Conservation (phyloP, 2,888 invertebrate species). For the Ptychoptera contaminata region DNA sequence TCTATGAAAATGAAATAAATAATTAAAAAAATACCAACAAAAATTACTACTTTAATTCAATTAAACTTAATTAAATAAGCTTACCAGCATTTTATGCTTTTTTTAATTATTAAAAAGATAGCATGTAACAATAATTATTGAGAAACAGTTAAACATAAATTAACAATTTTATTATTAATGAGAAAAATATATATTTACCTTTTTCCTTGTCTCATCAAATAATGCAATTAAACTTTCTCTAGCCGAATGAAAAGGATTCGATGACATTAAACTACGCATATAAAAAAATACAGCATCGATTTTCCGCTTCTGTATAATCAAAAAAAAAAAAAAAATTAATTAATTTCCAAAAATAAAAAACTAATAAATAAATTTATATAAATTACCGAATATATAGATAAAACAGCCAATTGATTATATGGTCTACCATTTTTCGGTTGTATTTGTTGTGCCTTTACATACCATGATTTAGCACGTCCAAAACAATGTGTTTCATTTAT, state of each 20-base stretch:
- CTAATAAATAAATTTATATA: slow-evolving; percentile 2
- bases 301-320: slow-evolving; percentile 61
- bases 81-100: too few relatives aligned
- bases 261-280: slow-evolving; percentile 86
- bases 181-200: slow-evolving; percentile 40
- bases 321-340: background rate
- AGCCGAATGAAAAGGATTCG: slow-evolving; percentile 86
- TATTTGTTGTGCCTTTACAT: slow-evolving; percentile 82
- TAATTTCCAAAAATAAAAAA: slow-evolving; percentile 1
- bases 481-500: slow-evolving; percentile 67
- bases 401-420: slow-evolving; percentile 84
- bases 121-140: too few relatives aligned
- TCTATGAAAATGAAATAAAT: too few relatives aligned
- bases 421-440: slow-evolving; percentile 91
- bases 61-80: too few relatives aligned
- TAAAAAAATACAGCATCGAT: slow-evolving; percentile 95
- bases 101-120: too few relatives aligned
- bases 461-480: slow-evolving; percentile 69
- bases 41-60: too few relatives aligned
- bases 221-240: slow-evolving; percentile 72
- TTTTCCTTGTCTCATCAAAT: slow-evolving; percentile 87
- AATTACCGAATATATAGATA: slow-evolving; percentile 68
- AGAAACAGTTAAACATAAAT: too few relatives aligned
- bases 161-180: too few relatives aligned
- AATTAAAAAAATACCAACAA: too few relatives aligned